Percentiles rank a stretch among this genome's conserved stretches.
Conservation (phyloP, 2,113 vertebrate species). For the Corydoras maculifer region DNA sequence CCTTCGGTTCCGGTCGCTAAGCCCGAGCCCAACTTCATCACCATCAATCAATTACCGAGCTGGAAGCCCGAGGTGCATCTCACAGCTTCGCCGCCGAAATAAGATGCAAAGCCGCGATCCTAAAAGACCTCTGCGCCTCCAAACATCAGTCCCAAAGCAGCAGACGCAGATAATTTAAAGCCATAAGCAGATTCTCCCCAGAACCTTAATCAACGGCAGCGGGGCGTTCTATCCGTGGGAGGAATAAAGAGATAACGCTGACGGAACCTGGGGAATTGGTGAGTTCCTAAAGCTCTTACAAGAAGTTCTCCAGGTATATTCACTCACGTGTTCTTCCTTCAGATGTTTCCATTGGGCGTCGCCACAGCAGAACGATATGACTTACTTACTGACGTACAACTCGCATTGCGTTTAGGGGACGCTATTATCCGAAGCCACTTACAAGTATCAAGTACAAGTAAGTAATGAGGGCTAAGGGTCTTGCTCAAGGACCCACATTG, state of each 20-base stretch:
- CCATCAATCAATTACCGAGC: constrained; percentile 66
- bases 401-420: no score
- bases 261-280: constrained; percentile 65
- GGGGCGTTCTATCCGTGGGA: constrained; percentile 60
- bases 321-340: background rate
- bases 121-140: constrained; percentile 67
- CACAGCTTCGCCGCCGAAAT: constrained; percentile 62
- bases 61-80: constrained; percentile 60
- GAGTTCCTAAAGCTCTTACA: constrained; percentile 70
- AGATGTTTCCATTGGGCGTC: no score
- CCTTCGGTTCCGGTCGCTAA: constrained; percentile 46
- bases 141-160: constrained; percentile 63
- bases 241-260: constrained; percentile 62
- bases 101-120: constrained; percentile 72
- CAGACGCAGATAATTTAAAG: constrained; percentile 72
- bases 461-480: no score
- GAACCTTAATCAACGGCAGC: constrained; percentile 70
- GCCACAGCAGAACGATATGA: no score
- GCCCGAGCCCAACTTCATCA: constrained; percentile 55
- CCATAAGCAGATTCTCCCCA: constrained; percentile 71
- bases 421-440: no score
- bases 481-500: no score
- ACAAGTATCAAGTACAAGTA: no score
- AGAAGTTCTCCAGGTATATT: constrained; percentile 56
- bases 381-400: no score